Evolutionary conservation across 2,888 invertebrate species (phyloP).

Genomic region (Eudasyphora cyanicolor): DNA sequence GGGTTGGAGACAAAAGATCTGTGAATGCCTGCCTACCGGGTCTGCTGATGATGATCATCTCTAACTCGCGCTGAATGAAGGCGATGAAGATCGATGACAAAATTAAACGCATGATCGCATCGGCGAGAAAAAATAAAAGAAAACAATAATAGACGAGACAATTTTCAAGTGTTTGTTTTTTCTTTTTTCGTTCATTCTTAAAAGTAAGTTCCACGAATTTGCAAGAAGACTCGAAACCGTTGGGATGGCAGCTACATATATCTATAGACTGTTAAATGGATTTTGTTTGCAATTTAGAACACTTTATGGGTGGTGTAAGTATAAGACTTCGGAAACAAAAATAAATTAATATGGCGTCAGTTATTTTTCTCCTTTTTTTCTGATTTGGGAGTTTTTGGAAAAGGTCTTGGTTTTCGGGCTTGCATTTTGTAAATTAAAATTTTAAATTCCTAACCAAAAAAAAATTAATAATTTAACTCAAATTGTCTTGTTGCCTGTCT

Average conservation of each 20-base stretch:
- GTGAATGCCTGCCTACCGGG: background rate
- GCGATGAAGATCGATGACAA: slow-evolving; percentile 58
- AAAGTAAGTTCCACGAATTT: no score
- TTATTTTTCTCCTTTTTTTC: background rate
- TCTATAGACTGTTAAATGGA: background rate
- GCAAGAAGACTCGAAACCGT: no score
- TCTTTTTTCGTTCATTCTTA: background rate
- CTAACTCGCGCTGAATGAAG: no score
- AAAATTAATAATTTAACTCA: slow-evolving; percentile 36
- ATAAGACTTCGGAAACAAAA: background rate
- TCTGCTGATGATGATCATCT: background rate
- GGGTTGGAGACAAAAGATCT: background rate
- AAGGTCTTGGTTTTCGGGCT: background rate
- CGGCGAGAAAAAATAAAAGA: slow-evolving; percentile 18
- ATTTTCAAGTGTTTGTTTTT: background rate
- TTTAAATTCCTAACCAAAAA: slow-evolving; percentile 20
- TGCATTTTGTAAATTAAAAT: slow-evolving; percentile 14
- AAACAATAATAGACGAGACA: slow-evolving; percentile 13
- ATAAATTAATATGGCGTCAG: slow-evolving; percentile 36
- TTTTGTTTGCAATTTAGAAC: slow-evolving; percentile 13
- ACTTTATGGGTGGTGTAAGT: slow-evolving; percentile 24
- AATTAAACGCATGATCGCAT: slow-evolving; percentile 58
- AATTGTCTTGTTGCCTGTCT: slow-evolving; percentile 39
- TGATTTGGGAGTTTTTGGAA: background rate
- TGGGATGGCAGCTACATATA: no score